phyloP scores from a whole-genome alignment of 2,113 vertebrate species.

The Elachura formosa region DNA sequence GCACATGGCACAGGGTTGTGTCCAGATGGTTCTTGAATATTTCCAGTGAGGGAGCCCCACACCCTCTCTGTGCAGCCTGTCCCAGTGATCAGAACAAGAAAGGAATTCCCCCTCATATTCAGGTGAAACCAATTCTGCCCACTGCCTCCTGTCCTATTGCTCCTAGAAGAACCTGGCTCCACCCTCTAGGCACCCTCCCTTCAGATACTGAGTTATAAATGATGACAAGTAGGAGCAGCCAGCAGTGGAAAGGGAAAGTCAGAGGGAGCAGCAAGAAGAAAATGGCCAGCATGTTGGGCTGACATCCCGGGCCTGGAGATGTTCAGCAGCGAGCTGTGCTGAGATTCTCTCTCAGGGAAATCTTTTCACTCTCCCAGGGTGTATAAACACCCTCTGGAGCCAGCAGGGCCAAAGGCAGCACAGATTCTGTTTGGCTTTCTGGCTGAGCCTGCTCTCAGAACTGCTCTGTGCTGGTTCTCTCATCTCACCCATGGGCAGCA shows the following conservation, averaged over 20 bases:
- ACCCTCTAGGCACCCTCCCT: not conserved
- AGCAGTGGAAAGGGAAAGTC: not conserved
- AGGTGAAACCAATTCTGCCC: not conserved
- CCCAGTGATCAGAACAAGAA: not conserved
- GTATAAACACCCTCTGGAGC: too few relatives aligned
- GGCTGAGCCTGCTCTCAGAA: too few relatives aligned
- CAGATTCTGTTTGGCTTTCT: too few relatives aligned
- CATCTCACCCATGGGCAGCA: too few relatives aligned
- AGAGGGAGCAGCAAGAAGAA: not conserved
- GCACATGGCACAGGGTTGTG: not conserved
- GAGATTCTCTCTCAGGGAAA: too few relatives aligned
- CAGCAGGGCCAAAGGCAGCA: too few relatives aligned
- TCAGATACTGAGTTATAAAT: not conserved
- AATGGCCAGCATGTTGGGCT: too few relatives aligned
- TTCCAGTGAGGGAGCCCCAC: not conserved
- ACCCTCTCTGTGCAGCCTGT: not conserved
- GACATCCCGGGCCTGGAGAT: too few relatives aligned
- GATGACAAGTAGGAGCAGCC: not conserved
- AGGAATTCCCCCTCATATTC: not conserved
- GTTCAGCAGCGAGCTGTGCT: too few relatives aligned
- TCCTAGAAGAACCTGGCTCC: not conserved
- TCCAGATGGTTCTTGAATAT: not conserved
- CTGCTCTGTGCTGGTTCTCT: too few relatives aligned
- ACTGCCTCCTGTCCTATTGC: not conserved
- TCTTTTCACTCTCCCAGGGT: too few relatives aligned